Percentiles rank a stretch among this genome's conserved stretches.
These are phyloP conservation scores for Nycteola revayana DNA, from an alignment of 2,888 invertebrate genomes.

Conservation along the genomic window DNA sequence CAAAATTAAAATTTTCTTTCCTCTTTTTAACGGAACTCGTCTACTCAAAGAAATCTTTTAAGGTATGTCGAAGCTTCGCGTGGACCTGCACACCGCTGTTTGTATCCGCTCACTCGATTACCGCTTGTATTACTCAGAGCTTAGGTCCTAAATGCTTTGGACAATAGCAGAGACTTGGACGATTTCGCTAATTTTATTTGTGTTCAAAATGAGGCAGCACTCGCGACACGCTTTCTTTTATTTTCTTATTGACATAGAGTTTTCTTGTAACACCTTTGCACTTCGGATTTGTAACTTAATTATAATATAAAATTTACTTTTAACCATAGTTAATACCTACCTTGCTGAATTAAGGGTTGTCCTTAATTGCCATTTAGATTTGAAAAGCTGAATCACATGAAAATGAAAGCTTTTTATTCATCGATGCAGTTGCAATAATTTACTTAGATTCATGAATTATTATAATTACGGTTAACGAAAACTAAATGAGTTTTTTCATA, in stretches of 20 bases:
- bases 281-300: conserved; percentile 3
- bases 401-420: neutral
- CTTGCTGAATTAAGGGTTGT: too few species aligned
- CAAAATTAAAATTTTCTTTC: conserved; percentile 64
- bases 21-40: conserved; percentile 75
- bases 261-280: conserved; percentile 18
- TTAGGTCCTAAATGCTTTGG: conserved; percentile 55
- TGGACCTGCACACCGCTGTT: conserved; percentile 54
- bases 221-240: conserved; percentile 36
- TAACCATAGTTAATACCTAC: too few species aligned
- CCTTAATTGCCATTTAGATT: conserved; percentile 5
- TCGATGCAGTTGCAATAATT: too few species aligned
- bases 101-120: conserved; percentile 56
- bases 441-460: too few species aligned
- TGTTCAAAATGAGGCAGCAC: conserved; percentile 30
- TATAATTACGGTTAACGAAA: too few species aligned
- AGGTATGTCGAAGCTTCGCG: conserved; percentile 77
- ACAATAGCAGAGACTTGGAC: conserved; percentile 27
- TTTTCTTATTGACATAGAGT: conserved; percentile 20
- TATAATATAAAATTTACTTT: too few species aligned
- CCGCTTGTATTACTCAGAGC: conserved; percentile 61
- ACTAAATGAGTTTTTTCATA: conserved; percentile 36
- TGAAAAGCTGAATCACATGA: conserved; percentile 10
- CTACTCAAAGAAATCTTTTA: conserved; percentile 76
- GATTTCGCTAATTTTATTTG: conserved; percentile 29